Base-by-base conservation (phyloP, 2,888 invertebrate genomes). In the Pterostichus niger region DNA sequence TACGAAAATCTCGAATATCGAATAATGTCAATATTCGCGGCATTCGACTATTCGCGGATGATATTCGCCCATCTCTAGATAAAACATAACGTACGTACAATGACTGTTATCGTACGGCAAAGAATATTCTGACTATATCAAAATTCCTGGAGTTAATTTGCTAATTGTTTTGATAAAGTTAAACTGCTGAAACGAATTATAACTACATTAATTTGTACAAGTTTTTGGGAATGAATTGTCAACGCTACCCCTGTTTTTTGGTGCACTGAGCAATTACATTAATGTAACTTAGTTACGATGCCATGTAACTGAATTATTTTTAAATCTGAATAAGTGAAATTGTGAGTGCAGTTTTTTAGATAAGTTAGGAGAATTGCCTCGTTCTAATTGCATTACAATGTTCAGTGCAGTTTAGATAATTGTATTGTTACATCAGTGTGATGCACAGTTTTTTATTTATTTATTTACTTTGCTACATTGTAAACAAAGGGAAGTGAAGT, bases 151-250 rank as follows among this genome's bases (percentile, higher is more conserved):
- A 59, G 13, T 33, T 64, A 64, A 64, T 64, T 64, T 64, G 64
- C 64, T 64, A 64, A 64, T 64, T 64, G 64, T 64, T 64, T 64
- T 64, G 64, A 64, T 64, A 64, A 64, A 64, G 64, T 33, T 13
- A 64, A 64, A 64, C 64, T 33, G 64, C n/a, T 13, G 64, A 64
- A 59, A 64, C 33, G 64, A 64, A 64, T 64, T 64, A 64, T 64
- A 64, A 64, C 35, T n/a, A 7, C 33, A 33, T 64, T 59, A 59
- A 59, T 59, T 17, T 35, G 49, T 10, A 49, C 49, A 64, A 64
- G 64, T 64, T 64, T 59, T 24, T 11, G 10, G 15, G 54, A 17
- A 54, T 17, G n/a, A 49, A 49, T 49, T 31, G n/a, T 24, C 59
- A 31, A 31, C n/a, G 35, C 7, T 40, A 64, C 64, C 64, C 59